Percentiles rank a stretch among this genome's conserved stretches.
Evolutionary conservation across 2,113 vertebrate species (phyloP).

Genomic region (Lycaon pictus): DNA sequence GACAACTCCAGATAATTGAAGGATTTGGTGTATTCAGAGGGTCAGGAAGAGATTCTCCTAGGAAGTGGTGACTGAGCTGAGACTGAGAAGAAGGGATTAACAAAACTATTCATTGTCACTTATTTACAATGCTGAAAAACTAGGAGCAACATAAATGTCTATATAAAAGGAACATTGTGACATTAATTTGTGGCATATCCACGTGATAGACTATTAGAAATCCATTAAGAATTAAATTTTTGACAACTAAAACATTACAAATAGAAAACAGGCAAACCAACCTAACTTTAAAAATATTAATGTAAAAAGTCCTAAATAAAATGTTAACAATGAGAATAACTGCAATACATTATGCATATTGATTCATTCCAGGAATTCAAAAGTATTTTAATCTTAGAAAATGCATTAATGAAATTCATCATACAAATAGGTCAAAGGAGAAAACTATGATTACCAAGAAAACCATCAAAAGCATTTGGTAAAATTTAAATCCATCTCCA

Average conservation of each 20-base stretch:
- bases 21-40: background rate
- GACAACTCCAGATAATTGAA: background rate
- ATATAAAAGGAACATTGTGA: background rate
- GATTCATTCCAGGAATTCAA: constrained; percentile 60
- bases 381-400: constrained; percentile 73
- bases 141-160: background rate
- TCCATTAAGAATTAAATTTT: constrained; percentile 62
- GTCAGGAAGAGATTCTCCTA: background rate
- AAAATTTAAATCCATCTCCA: constrained; percentile 58
- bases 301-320: constrained; percentile 56
- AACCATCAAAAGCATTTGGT: constrained; percentile 46
- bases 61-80: background rate
- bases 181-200: background rate
- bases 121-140: background rate
- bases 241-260: constrained; percentile 40
- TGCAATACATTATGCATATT: constrained; percentile 48
- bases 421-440: constrained; percentile 68
- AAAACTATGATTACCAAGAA: constrained; percentile 61
- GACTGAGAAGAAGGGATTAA: background rate
- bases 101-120: constrained; percentile 1
- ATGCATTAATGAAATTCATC: constrained; percentile 70
- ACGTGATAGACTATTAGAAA: constrained; percentile 31
- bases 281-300: constrained; percentile 60
- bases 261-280: constrained; percentile 48
- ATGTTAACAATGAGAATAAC: constrained; percentile 54